These are phyloP conservation scores for Triplophysa tibetana DNA, from an alignment of 2,113 vertebrate species.

Conservation along the genomic window DNA sequence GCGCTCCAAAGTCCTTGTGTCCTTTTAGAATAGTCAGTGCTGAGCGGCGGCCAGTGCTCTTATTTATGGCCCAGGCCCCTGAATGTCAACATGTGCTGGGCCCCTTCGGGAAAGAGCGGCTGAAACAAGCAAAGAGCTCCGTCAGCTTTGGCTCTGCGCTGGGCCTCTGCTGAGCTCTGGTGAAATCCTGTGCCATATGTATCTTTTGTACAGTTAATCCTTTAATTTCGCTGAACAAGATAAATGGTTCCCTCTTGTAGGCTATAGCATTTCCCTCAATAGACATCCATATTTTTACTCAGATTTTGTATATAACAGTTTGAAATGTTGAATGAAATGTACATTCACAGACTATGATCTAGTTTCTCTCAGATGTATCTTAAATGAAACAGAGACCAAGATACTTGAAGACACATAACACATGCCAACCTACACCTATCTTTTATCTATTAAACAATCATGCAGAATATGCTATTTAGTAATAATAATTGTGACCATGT, in stretches of 20 bases:
- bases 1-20: constrained; percentile 61
- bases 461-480: too few species aligned
- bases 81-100: constrained; percentile 67
- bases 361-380: background rate
- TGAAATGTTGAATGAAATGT: background rate
- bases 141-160: constrained; percentile 70
- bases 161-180: constrained; percentile 75
- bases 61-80: constrained; percentile 74
- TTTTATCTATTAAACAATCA: too few species aligned
- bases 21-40: constrained; percentile 64
- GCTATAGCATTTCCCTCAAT: background rate
- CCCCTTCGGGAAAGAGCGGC: constrained; percentile 72
- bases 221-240: constrained; percentile 67
- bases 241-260: constrained; percentile 50
- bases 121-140: constrained; percentile 76
- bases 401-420: background rate
- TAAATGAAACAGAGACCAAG: background rate
- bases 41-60: constrained; percentile 55
- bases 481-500: too few species aligned
- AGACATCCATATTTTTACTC: background rate
- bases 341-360: background rate
- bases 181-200: constrained; percentile 58
- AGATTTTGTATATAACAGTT: background rate
- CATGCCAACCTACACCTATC: background rate
- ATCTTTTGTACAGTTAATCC: constrained; percentile 63